These are phyloP conservation scores for Alosa sapidissima DNA, from an alignment of 2,797 vertebrate species.

Conservation along the genomic window DNA sequence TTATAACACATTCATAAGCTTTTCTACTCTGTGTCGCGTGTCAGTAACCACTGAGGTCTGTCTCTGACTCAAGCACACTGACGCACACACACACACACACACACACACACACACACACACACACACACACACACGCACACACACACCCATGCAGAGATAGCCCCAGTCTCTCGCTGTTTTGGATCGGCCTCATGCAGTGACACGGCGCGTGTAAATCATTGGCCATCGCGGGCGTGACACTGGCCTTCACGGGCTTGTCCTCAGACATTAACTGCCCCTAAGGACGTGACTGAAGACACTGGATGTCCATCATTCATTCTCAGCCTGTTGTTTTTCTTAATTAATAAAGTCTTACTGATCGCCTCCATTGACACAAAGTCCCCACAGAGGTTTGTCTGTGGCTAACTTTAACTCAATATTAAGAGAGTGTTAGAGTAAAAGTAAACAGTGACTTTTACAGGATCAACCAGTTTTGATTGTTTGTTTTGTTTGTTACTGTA, in stretches of 20 bases:
- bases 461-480: conserved; percentile 63
- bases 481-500: conserved; percentile 28
- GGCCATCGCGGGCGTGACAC: conserved; percentile 42
- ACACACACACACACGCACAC: not conserved
- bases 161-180: not conserved
- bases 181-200: conserved; percentile 29
- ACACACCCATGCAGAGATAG: not conserved
- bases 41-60: not conserved
- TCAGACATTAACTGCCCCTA: conserved; percentile 72
- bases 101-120: not conserved
- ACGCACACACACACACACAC: not conserved
- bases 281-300: conserved; percentile 56
- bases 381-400: conserved; percentile 52
- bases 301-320: conserved; percentile 71
- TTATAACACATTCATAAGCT: conserved; percentile 19
- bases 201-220: conserved; percentile 67
- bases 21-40: not conserved
- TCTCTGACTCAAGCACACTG: not conserved
- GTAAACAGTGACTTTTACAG: conserved; percentile 70
- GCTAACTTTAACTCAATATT: conserved; percentile 31
- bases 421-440: conserved; percentile 50
- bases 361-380: conserved; percentile 35
- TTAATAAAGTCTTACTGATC: conserved; percentile 61
- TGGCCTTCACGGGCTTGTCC: conserved; percentile 53
- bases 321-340: conserved; percentile 63